phyloP scores from a whole-genome alignment of 2,797 vertebrate species.

The Pteropus rufus region DNA sequence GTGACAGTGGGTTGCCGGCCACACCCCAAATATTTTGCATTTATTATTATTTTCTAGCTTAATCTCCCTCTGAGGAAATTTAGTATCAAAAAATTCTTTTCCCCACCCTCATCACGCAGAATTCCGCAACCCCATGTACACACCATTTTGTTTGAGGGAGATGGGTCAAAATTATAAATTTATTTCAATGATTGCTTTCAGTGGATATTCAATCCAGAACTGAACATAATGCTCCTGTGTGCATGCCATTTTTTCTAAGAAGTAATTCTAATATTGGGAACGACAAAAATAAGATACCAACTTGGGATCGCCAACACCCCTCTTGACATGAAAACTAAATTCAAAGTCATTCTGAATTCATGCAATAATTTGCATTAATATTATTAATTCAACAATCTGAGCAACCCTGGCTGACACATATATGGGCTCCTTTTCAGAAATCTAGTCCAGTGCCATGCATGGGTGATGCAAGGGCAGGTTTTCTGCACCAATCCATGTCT shows the following conservation, averaged over 20 bases:
- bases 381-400: background rate
- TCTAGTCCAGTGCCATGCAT: background rate
- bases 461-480: background rate
- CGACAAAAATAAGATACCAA: background rate
- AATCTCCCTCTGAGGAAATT: background rate
- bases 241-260: background rate
- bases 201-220: background rate
- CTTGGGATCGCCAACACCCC: background rate
- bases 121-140: background rate
- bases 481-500: background rate
- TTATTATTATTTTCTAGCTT: background rate
- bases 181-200: background rate
- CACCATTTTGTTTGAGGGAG: background rate
- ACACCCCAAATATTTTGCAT: background rate
- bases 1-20: background rate
- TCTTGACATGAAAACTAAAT: background rate
- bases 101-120: background rate
- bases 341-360: background rate
- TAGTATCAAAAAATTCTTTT: background rate
- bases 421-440: background rate
- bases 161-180: background rate
- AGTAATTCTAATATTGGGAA: background rate
- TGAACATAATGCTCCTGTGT: background rate
- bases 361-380: background rate
- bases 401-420: background rate